A percentile compares a stretch with the other conserved stretches of the same genome.
These are phyloP conservation scores for Acanthococcus lagerstroemiae DNA, from an alignment of 2,888 invertebrate species.

Conservation along the genomic window DNA sequence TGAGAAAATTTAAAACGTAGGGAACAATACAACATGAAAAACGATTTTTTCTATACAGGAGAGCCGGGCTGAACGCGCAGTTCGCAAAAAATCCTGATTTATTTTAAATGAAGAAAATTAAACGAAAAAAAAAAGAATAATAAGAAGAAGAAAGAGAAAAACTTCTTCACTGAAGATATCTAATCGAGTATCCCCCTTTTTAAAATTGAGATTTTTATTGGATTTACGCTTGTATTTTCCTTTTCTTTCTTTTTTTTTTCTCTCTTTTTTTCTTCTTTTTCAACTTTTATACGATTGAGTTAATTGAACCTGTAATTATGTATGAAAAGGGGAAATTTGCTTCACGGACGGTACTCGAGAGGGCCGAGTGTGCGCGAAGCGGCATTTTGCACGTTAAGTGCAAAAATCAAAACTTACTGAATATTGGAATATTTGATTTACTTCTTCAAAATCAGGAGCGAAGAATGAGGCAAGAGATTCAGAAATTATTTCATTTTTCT, in stretches of 20 bases:
- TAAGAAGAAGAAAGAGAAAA: background rate
- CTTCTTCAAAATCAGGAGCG: too few relatives aligned
- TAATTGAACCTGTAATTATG: too few relatives aligned
- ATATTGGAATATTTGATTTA: too few relatives aligned
- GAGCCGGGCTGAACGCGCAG: background rate
- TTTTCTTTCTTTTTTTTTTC: background rate
- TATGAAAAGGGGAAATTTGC: too few relatives aligned
- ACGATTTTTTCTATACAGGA: background rate
- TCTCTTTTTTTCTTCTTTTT: background rate
- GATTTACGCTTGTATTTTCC: background rate
- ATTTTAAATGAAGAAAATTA: conserved; percentile 20
- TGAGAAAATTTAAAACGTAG: background rate
- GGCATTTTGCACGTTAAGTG: too few relatives aligned
- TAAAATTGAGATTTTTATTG: background rate
- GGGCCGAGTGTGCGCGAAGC: too few relatives aligned
- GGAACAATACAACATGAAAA: background rate
- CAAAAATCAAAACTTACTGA: too few relatives aligned
- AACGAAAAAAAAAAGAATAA: conserved; percentile 6
- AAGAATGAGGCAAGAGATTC: too few relatives aligned
- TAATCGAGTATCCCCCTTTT: background rate
- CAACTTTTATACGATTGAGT: too few relatives aligned
- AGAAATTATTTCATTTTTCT: too few relatives aligned
- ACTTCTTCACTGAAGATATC: background rate
- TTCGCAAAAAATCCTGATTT: conserved; percentile 13
- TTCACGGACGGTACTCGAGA: too few relatives aligned